These are phyloP conservation scores for Mugil cephalus DNA, from an alignment of 2,113 vertebrate species.

Conservation along the genomic window DNA sequence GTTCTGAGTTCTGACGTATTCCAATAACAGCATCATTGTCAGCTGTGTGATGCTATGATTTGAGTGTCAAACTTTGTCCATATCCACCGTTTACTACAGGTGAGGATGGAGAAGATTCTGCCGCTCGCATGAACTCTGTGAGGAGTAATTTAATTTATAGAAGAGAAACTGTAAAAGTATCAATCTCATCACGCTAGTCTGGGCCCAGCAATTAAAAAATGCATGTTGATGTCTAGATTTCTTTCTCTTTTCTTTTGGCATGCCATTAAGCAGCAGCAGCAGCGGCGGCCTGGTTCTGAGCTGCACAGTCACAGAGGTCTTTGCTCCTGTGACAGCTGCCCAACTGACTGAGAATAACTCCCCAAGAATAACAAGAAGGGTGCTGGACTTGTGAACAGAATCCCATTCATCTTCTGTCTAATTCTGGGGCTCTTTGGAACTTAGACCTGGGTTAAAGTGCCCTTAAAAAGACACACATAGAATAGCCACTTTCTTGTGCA, in stretches of 20 bases:
- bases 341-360: conserved; percentile 11
- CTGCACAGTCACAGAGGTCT: conserved; percentile 9
- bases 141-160: no score
- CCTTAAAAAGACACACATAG: neutral
- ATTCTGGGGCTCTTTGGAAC: neutral
- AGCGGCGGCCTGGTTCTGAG: conserved; percentile 10
- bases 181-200: no score
- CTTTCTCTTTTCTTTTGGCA: neutral
- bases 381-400: neutral
- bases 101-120: no score
- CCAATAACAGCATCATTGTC: no score
- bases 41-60: no score
- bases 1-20: no score
- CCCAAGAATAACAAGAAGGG: neutral
- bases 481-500: no score
- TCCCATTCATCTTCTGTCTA: neutral
- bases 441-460: neutral
- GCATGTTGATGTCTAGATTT: neutral
- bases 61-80: no score
- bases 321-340: conserved; percentile 47
- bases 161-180: no score
- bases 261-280: conserved; percentile 14
- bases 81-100: no score
- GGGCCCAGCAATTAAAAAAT: no score
- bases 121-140: no score